Conservation (phyloP, 92 coral and sea anemone genomes). For the Isaurus tuberculatus region DNA sequence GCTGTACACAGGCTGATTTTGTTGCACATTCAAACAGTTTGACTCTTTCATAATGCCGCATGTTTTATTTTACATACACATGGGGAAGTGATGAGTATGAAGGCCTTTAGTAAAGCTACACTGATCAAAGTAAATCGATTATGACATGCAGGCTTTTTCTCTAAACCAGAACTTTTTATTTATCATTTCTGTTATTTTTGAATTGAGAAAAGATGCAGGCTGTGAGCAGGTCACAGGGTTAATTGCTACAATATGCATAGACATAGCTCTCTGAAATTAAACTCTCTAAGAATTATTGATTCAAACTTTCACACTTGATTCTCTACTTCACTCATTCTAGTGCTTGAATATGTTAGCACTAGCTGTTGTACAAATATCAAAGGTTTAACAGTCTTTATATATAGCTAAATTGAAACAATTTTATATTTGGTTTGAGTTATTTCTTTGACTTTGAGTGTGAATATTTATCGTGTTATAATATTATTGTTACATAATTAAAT, state of each 20-base stretch:
- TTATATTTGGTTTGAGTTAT: neutral
- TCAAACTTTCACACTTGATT: neutral
- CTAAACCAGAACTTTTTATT: neutral
- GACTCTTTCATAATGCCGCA: too few species aligned
- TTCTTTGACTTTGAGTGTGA: neutral
- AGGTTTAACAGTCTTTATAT: neutral
- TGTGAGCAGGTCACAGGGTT: conserved; percentile 44
- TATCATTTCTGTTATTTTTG: neutral
- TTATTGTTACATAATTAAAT: neutral
- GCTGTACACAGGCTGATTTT: too few species aligned
- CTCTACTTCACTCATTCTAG: neutral
- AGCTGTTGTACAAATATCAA: neutral
- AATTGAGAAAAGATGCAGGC: conserved; percentile 7
- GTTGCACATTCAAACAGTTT: too few species aligned
- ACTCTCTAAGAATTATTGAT: too few species aligned
- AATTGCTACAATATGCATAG: conserved; percentile 31
- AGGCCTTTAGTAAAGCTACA: too few species aligned
- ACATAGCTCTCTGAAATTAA: neutral
- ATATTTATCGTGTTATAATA: neutral
- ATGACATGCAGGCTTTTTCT: neutral
- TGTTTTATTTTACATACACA: too few species aligned
- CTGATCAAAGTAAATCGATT: neutral
- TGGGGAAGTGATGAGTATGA: too few species aligned
- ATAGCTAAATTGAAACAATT: neutral
- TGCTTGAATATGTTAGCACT: too few species aligned